phyloP scores from a whole-genome alignment of 2,888 invertebrate genomes.

The Boloria selene region DNA sequence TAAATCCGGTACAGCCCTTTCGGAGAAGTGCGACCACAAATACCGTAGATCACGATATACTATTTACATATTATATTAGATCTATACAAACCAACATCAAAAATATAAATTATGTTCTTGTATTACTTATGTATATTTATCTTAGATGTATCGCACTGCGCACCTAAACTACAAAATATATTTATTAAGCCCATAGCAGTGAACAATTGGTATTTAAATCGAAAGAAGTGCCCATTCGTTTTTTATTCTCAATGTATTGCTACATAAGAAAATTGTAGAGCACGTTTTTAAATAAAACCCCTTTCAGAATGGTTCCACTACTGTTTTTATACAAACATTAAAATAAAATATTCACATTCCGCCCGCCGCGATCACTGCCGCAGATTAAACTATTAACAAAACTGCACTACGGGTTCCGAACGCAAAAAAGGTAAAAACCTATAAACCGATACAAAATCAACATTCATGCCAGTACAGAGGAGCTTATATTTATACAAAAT shows the following conservation, averaged over 20 bases:
- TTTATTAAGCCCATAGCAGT: no score
- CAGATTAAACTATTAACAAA: slow-evolving; percentile 79
- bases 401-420: slow-evolving; percentile 39
- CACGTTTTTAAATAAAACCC: not conserved
- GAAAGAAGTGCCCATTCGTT: not conserved
- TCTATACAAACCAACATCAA: no score
- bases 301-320: slow-evolving; percentile 22
- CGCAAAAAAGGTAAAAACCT: slow-evolving; percentile 26
- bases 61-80: no score
- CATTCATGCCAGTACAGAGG: not conserved
- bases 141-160: no score
- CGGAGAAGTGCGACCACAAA: no score
- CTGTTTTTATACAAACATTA: slow-evolving; percentile 31
- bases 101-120: no score
- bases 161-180: no score
- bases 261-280: not conserved
- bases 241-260: not conserved
- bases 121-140: no score
- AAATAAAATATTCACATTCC: slow-evolving; percentile 66
- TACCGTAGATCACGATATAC: no score
- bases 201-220: no score
- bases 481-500: not conserved
- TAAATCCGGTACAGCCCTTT: no score
- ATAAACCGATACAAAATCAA: slow-evolving; percentile 10
- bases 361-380: slow-evolving; percentile 58